Conservation (phyloP, 2,888 invertebrate genomes). For the Globia sparganii region DNA sequence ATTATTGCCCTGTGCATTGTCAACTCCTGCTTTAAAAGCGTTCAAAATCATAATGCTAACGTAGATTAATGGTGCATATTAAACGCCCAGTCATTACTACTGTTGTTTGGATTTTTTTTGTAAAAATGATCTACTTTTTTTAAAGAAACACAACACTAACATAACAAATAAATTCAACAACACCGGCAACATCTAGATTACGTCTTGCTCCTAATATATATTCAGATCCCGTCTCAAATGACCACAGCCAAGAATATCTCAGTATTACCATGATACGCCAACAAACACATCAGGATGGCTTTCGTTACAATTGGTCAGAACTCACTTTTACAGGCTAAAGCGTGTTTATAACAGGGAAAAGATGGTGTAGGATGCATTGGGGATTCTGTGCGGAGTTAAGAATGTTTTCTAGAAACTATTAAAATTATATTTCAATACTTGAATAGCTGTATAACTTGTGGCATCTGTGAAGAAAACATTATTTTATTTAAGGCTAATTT, state of each 20-base stretch:
- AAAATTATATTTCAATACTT: background rate
- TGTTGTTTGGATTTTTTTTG: background rate
- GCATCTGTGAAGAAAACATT: background rate
- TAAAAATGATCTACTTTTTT: background rate
- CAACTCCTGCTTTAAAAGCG: background rate
- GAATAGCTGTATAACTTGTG: background rate
- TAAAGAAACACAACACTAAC: background rate
- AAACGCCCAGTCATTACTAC: background rate
- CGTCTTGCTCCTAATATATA: conserved; percentile 39
- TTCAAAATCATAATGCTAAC: background rate
- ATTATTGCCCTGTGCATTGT: background rate
- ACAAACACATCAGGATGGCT: conserved; percentile 50
- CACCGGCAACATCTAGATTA: conserved; percentile 3
- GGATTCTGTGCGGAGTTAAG: background rate
- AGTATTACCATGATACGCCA: conserved; percentile 51
- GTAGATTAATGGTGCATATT: background rate
- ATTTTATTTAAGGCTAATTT: background rate
- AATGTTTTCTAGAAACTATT: background rate
- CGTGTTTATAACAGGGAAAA: background rate
- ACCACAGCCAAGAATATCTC: conserved; percentile 39
- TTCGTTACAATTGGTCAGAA: conserved; percentile 50
- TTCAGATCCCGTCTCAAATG: conserved; percentile 47
- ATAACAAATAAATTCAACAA: background rate
- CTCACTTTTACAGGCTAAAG: conserved; percentile 24
- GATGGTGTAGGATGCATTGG: background rate